These are phyloP conservation scores for Amblyraja radiata DNA, from an alignment of 2,797 vertebrate species.

Conservation along the genomic window DNA sequence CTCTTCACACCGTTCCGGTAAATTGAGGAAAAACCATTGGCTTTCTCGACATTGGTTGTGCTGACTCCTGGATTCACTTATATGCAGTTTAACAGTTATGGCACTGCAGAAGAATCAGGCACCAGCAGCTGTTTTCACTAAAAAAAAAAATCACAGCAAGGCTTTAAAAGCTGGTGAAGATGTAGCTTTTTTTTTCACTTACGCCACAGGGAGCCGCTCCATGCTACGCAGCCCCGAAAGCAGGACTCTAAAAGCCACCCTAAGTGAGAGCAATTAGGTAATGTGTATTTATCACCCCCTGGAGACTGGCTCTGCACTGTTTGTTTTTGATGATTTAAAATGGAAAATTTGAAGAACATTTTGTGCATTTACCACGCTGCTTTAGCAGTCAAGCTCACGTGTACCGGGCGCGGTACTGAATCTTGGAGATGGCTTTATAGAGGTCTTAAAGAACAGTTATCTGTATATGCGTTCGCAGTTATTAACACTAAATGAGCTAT, in stretches of 20 bases:
- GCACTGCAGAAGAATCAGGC: slow-evolving; percentile 12
- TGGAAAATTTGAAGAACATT: slow-evolving; percentile 15
- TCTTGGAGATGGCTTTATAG: background rate
- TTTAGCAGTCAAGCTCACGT: background rate
- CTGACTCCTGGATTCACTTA: slow-evolving; percentile 33
- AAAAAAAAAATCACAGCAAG: slow-evolving; percentile 38
- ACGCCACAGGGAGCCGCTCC: slow-evolving; percentile 37
- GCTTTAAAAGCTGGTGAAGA: slow-evolving; percentile 39
- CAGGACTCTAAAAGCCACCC: slow-evolving; percentile 39
- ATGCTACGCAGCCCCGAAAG: slow-evolving; percentile 27
- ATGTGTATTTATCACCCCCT: slow-evolving; percentile 39
- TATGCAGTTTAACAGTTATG: slow-evolving; percentile 30
- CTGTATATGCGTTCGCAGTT: too few relatives aligned
- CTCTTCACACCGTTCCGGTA: slow-evolving; percentile 23
- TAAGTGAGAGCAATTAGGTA: slow-evolving; percentile 39
- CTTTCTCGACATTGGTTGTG: background rate
- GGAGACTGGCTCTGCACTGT: slow-evolving; percentile 35
- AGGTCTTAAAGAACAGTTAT: background rate
- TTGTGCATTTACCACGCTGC: slow-evolving; percentile 5
- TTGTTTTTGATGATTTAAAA: slow-evolving; percentile 37
- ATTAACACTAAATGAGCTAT: too few relatives aligned
- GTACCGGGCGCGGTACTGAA: background rate
- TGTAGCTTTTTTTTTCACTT: slow-evolving; percentile 39
- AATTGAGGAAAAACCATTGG: slow-evolving; percentile 24
- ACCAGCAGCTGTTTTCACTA: slow-evolving; percentile 36